Conservation (phyloP, 1,140 invertebrate species). For the Zaprionus kolodkinae region DNA sequence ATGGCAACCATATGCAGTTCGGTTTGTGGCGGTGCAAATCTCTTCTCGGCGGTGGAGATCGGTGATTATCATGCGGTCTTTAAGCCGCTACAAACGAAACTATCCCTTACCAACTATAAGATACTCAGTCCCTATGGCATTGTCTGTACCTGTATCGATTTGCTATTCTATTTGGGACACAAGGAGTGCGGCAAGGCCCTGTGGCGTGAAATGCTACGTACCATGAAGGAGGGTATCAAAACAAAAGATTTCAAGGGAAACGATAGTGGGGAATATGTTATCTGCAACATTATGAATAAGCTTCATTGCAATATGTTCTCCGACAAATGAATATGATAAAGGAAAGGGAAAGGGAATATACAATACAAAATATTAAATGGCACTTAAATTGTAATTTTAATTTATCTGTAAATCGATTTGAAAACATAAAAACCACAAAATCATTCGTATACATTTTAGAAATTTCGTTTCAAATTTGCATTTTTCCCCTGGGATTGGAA, state of each 20-base stretch:
- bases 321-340: background rate
- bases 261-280: conserved; percentile 65
- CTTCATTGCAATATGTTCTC: conserved; percentile 48
- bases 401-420: conserved; percentile 7
- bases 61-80: conserved; percentile 71
- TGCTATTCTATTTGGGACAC: conserved; percentile 58
- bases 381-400: background rate
- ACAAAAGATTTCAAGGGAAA: conserved; percentile 65
- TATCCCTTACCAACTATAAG: conserved; percentile 66
- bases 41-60: conserved; percentile 64
- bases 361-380: background rate
- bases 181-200: conserved; percentile 35
- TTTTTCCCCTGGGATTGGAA: conserved; percentile 6
- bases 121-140: conserved; percentile 75
- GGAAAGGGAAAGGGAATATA: background rate
- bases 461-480: conserved; percentile 33
- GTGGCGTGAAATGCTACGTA: conserved; percentile 57
- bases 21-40: conserved; percentile 71
- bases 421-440: conserved; percentile 33
- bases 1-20: conserved; percentile 65
- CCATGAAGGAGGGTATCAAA: conserved; percentile 62
- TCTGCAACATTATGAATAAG: conserved; percentile 70
- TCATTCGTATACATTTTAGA: conserved; percentile 5
- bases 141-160: conserved; percentile 62
- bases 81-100: conserved; percentile 72